A percentile compares a stretch with the other conserved stretches of the same genome.
These are phyloP conservation scores for Clamator glandarius DNA, from an alignment of 2,797 vertebrate species.

Conservation along the genomic window DNA sequence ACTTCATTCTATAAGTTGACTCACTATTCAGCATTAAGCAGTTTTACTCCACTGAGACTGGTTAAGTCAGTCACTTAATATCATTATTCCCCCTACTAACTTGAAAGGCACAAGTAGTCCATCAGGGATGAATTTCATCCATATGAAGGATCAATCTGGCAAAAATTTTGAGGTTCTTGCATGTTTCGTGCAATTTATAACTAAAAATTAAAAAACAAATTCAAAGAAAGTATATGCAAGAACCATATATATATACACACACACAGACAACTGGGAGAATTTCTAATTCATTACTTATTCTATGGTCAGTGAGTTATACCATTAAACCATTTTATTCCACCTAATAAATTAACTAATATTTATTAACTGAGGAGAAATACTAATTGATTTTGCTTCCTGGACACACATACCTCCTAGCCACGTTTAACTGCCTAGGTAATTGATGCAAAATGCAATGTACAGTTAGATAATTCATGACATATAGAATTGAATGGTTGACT, in stretches of 20 bases:
- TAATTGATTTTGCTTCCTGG: conserved; percentile 34
- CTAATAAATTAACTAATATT: conserved; percentile 24
- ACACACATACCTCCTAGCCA: neutral
- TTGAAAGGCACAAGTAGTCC: neutral
- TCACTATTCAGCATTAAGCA: neutral
- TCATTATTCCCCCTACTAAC: neutral
- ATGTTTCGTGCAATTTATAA: neutral
- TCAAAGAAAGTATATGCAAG: neutral
- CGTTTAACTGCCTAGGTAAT: conserved; percentile 9
- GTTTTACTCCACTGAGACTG: neutral
- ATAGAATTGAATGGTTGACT: neutral
- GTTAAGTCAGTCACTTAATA: neutral
- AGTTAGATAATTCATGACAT: neutral
- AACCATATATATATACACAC: neutral
- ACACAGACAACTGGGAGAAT: neutral
- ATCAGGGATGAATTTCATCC: neutral
- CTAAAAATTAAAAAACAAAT: neutral
- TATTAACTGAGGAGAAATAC: conserved; percentile 2
- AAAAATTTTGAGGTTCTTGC: neutral
- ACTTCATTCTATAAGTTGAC: neutral
- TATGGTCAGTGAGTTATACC: neutral
- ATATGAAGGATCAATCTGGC: neutral
- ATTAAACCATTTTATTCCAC: conserved; percentile 18
- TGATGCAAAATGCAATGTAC: neutral
- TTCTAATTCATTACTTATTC: neutral